Evolutionary conservation across 2,113 vertebrate species (phyloP).

Genomic region (Callaeas wilsoni): DNA sequence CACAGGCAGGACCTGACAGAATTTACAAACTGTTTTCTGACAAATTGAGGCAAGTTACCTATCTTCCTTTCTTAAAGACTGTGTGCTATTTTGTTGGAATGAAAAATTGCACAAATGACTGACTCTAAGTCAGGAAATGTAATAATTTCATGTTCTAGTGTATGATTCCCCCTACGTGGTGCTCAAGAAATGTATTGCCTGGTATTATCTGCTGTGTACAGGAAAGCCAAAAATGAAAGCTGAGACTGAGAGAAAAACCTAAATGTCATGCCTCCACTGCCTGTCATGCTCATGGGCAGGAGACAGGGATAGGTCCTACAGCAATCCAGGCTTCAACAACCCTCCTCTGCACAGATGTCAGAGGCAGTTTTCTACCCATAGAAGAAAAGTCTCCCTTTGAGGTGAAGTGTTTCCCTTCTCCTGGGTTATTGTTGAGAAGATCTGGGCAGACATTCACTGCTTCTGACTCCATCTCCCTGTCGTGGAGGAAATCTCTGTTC

Average conservation of each 20-base stretch:
- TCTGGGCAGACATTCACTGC: not conserved
- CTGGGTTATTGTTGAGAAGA: not conserved
- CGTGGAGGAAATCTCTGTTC: fast-evolving
- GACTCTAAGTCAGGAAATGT: not conserved
- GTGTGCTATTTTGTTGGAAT: not conserved
- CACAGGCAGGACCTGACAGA: not conserved
- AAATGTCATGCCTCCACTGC: not conserved
- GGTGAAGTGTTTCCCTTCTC: not conserved
- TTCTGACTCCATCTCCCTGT: not conserved
- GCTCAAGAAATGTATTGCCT: not conserved
- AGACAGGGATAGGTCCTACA: not conserved
- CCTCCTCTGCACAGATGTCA: not conserved
- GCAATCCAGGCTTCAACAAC: not conserved
- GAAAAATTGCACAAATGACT: not conserved
- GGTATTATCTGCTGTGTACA: not conserved
- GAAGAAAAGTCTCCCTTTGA: not conserved
- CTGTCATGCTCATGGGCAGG: not conserved
- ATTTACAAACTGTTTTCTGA: not conserved
- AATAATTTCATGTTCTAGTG: not conserved
- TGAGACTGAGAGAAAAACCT: not conserved
- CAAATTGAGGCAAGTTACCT: not conserved
- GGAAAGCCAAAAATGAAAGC: not conserved
- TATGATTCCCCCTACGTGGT: fast-evolving
- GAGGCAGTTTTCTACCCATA: not conserved
- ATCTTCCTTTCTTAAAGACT: not conserved